These are phyloP conservation scores for Esox masquinongy DNA, from an alignment of 2,797 vertebrate species.

Conservation along the genomic window DNA sequence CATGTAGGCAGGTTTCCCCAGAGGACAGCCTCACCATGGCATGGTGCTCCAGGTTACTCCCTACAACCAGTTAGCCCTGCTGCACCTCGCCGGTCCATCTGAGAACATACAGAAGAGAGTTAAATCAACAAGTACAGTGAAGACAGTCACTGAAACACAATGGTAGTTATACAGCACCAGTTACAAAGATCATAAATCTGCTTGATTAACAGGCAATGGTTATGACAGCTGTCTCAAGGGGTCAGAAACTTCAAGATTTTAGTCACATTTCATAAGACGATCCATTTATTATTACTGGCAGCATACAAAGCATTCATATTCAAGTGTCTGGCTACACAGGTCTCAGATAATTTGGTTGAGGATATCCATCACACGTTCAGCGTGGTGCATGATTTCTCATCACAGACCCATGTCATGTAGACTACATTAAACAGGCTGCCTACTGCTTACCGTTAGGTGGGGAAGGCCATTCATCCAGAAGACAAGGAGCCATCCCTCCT, in stretches of 20 bases:
- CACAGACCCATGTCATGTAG: not conserved
- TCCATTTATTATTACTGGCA: not conserved
- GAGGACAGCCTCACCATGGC: not conserved
- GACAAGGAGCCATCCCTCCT: not conserved
- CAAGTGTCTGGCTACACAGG: not conserved
- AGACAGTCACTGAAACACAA: not conserved
- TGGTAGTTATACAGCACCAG: not conserved
- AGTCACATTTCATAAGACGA: not conserved
- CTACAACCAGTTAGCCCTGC: not conserved
- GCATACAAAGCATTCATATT: not conserved
- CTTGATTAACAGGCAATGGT: too few relatives aligned
- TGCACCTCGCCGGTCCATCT: not conserved
- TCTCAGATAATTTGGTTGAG: not conserved
- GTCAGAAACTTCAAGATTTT: not conserved
- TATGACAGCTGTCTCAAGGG: not conserved
- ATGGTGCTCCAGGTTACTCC: not conserved
- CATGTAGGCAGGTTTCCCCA: not conserved
- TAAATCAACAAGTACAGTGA: not conserved
- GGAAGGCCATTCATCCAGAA: not conserved
- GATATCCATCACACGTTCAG: not conserved
- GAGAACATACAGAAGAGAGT: not conserved
- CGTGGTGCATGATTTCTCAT: not conserved
- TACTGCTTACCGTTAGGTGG: not conserved
- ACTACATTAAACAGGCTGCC: not conserved
- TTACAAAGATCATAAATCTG: not conserved